phyloP scores from a whole-genome alignment of 2,797 vertebrate species.

The Eupleurogrammus muticus region DNA sequence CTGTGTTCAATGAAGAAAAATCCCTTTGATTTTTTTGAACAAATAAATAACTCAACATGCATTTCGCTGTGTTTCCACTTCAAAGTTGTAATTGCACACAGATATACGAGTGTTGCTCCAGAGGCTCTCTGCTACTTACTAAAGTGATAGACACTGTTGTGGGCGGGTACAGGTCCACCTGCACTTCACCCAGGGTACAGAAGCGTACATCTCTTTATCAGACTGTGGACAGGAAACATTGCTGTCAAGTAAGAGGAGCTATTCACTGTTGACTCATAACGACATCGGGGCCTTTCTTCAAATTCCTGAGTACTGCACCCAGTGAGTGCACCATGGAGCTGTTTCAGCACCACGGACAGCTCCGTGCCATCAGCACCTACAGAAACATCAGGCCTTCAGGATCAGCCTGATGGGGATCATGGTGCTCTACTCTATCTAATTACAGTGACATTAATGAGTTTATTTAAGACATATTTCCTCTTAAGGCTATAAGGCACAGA shows the following conservation, averaged over 20 bases:
- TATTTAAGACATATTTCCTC: neutral
- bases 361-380: conserved; percentile 33
- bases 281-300: conserved; percentile 10
- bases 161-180: neutral
- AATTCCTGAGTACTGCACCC: conserved; percentile 1
- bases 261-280: conserved; percentile 13
- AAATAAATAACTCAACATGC: conserved; percentile 8
- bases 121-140: conserved; percentile 1
- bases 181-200: neutral
- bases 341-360: conserved; percentile 68
- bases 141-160: no score
- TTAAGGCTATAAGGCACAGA: neutral
- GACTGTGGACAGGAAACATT: conserved; percentile 6
- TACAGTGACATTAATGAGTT: neutral
- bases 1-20: conserved; percentile 15
- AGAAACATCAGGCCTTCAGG: conserved; percentile 15
- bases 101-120: conserved; percentile 16
- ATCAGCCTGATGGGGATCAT: conserved; percentile 13
- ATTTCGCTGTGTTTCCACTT: conserved; percentile 23
- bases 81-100: conserved; percentile 33
- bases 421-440: neutral
- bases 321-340: conserved; percentile 36
- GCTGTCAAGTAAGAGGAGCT: conserved; percentile 24
- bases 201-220: conserved; percentile 2
- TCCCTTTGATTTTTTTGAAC: neutral